Evolutionary conservation across 2,797 vertebrate genomes (phyloP).

Genomic region (Thaleichthys pacificus): DNA sequence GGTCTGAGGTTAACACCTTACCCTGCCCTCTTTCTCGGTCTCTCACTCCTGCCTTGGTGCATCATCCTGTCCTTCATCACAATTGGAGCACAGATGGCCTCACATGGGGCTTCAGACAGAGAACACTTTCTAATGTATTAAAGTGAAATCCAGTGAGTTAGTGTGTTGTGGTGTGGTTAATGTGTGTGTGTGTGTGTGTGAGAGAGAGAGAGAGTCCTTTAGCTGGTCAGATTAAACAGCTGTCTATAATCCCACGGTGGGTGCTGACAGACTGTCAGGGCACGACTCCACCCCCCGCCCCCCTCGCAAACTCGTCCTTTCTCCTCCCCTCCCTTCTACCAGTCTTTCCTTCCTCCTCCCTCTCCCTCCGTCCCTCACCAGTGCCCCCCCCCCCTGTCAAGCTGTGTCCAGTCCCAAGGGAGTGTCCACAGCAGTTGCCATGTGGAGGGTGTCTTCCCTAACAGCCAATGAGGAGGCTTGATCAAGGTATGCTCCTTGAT

Average conservation of each 20-base stretch:
- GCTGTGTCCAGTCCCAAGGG: constrained; percentile 31
- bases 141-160: constrained; percentile 66
- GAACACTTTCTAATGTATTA: constrained; percentile 77
- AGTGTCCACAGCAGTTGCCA: constrained; percentile 31
- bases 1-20: background rate
- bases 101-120: constrained; percentile 62
- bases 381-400: background rate
- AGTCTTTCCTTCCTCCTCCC: constrained; percentile 1
- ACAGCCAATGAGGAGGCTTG: constrained; percentile 24
- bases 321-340: background rate
- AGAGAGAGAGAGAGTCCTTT: constrained; percentile 50
- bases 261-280: constrained; percentile 54
- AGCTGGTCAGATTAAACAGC: constrained; percentile 81
- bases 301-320: constrained; percentile 9
- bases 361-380: too few species aligned
- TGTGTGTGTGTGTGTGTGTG: background rate
- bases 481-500: constrained; percentile 34
- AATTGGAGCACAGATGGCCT: constrained; percentile 67
- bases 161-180: background rate
- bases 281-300: constrained; percentile 22
- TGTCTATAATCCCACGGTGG: constrained; percentile 75
- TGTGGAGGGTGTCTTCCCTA: constrained; percentile 15
- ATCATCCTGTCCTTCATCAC: constrained; percentile 61
- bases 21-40: background rate
- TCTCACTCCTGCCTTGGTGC: constrained; percentile 26